Evolutionary conservation across 2,888 invertebrate genomes (phyloP), one percentile per base, ranked within the genome.

Genomic region (Rotaria sp.): DNA sequence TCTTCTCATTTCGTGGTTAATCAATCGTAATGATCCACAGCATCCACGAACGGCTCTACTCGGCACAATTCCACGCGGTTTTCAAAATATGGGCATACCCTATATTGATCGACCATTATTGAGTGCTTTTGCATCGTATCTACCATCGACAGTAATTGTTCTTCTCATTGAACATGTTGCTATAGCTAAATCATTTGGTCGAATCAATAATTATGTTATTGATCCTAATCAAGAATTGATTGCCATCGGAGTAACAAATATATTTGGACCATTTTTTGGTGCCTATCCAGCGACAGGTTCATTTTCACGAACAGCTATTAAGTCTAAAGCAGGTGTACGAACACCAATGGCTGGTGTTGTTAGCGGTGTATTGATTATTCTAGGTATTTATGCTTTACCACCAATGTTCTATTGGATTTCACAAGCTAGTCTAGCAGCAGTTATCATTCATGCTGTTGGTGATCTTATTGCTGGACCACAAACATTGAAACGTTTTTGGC

Each of bases 171-270:
- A n/a, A n/a, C n/a, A n/a, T n/a, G n/a, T n/a, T n/a, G n/a, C n/a
- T n/a, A n/a, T n/a, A n/a, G n/a, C n/a, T n/a, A n/a, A n/a, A n/a
- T n/a, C n/a, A n/a, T n/a, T n/a, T n/a, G n/a, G n/a, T n/a, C n/a
- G n/a, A n/a, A n/a, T n/a, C n/a, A n/a, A n/a, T n/a, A n/a, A n/a
- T n/a, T n/a, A n/a, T n/a, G n/a, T n/a, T n/a, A n/a, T 96, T 87
- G 95, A 95, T 91, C 95, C 96, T 2, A 95, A 95, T 13, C 96
- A 96, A 92, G 96, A 97, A 93, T 95, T 96, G 94, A 90, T 96
- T 88, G 94, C 96, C 0, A 93, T 96, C 86, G 92, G 92, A 89
- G 87, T 95, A 85, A 94, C 95, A 90, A 96, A 96, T 91, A 92
- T 95, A 88, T 92, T 94, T 87, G 96, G 96, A 48, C 94, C 95